Evolutionary conservation across 2,113 vertebrate species (phyloP).

Genomic region (Todiramphus saurophagus): DNA sequence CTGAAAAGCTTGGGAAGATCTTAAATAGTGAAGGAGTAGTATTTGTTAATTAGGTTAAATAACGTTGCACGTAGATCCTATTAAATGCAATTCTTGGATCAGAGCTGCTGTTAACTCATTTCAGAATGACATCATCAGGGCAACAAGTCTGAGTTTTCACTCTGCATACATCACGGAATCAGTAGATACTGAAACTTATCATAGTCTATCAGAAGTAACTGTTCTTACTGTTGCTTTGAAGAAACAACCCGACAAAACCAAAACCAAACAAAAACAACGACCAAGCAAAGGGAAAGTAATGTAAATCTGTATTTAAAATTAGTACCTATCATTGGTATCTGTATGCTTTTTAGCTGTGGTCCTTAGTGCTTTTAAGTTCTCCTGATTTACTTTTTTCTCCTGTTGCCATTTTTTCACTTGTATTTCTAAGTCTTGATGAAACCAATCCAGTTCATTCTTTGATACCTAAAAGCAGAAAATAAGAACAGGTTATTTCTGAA

Average conservation of each 20-base stretch:
- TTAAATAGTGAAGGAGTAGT: not conserved
- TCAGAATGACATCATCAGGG: not conserved
- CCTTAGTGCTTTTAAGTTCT: conserved; percentile 80
- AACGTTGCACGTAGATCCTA: not conserved
- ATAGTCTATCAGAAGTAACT: not conserved
- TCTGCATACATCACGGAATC: not conserved
- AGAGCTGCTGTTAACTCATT: not conserved
- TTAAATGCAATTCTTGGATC: not conserved
- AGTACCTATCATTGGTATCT: conserved; percentile 70
- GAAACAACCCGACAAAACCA: not conserved
- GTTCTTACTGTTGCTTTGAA: not conserved
- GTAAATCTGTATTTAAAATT: not conserved
- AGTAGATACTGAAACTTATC: not conserved
- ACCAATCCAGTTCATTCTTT: conserved; percentile 83
- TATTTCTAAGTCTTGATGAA: conserved; percentile 84
- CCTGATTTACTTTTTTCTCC: conserved; percentile 87
- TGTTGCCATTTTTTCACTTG: conserved; percentile 87
- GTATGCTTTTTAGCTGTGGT: conserved; percentile 74
- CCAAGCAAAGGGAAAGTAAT: not conserved
- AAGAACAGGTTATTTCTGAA: not conserved
- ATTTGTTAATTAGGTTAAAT: not conserved
- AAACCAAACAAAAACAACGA: not conserved
- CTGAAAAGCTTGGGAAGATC: not conserved
- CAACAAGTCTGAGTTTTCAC: not conserved
- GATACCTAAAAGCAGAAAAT: conserved; percentile 75